A percentile compares a stretch with the other conserved stretches of the same genome.
Evolutionary conservation across 2,888 invertebrate genomes (phyloP).

Genomic region (Caenorhabditis panamensis): DNA sequence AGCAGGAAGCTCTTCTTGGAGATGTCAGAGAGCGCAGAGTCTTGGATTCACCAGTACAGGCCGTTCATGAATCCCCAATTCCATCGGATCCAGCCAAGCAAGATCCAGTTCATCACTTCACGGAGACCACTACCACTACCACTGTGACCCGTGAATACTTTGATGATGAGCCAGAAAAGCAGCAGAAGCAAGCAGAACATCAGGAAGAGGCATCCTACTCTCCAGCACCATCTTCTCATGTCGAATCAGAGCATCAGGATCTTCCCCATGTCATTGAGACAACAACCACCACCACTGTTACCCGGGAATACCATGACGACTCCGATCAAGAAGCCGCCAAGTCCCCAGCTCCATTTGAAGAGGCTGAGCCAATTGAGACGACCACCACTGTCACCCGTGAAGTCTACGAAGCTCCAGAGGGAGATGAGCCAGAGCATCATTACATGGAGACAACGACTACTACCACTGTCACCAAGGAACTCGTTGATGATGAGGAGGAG

Average conservation of each 20-base stretch:
- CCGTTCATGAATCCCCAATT: slow-evolving; percentile 36
- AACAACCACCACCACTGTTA: slow-evolving; percentile 19
- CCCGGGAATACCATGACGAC: slow-evolving; percentile 45
- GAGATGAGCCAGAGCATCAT: slow-evolving; percentile 43
- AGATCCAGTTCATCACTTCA: background rate
- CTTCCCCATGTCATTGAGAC: slow-evolving; percentile 9
- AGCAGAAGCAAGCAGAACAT: no score
- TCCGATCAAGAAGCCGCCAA: slow-evolving; percentile 11
- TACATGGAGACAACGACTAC: slow-evolving; percentile 47
- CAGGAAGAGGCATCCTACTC: background rate
- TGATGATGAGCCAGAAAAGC: slow-evolving; percentile 36
- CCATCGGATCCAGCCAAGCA: slow-evolving; percentile 27
- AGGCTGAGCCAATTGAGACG: slow-evolving; percentile 18
- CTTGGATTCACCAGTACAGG: background rate
- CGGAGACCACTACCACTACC: slow-evolving; percentile 42
- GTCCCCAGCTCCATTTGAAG: slow-evolving; percentile 3
- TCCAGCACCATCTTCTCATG: slow-evolving; percentile 2
- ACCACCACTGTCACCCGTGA: slow-evolving; percentile 43
- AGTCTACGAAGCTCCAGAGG: slow-evolving; percentile 39
- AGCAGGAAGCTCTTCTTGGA: slow-evolving; percentile 6
- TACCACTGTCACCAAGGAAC: slow-evolving; percentile 22
- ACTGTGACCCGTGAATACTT: slow-evolving; percentile 43
- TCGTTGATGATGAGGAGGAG: slow-evolving; percentile 13
- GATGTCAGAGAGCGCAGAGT: background rate
- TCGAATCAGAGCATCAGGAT: background rate